A percentile compares a stretch with the other conserved stretches of the same genome.
Evolutionary conservation across 2,797 vertebrate species (phyloP).

Genomic region (Phrynocephalus vlangalii): DNA sequence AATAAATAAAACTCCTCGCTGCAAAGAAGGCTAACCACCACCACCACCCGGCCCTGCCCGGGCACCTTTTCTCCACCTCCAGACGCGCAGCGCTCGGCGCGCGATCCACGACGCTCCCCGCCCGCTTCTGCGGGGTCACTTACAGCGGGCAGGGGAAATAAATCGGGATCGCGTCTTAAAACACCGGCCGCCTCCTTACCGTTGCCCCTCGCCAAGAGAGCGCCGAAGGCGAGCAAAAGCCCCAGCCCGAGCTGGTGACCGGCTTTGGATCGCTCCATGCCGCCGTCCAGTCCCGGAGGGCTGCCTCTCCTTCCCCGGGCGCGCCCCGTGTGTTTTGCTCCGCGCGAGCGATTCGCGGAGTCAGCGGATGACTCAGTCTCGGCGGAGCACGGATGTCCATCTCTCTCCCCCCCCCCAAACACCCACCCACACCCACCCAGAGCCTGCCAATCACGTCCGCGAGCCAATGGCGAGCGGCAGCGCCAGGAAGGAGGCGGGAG

Average conservation of each 20-base stretch:
- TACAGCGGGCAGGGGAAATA: too few relatives aligned
- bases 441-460: conserved; percentile 35
- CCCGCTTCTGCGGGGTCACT: not conserved
- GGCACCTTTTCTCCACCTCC: too few relatives aligned
- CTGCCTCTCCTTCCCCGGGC: not conserved
- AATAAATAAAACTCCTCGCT: too few relatives aligned
- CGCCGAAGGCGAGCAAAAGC: conserved; percentile 28
- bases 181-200: conserved; percentile 59
- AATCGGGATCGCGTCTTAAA: too few relatives aligned
- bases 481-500: not conserved
- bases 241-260: conserved; percentile 37
- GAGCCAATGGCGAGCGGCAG: conserved; percentile 46
- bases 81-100: not conserved
- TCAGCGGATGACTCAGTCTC: conserved; percentile 22
- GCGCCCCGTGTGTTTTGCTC: not conserved
- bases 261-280: conserved; percentile 47
- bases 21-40: too few relatives aligned
- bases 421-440: not conserved
- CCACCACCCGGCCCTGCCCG: too few relatives aligned
- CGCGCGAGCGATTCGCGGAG: not conserved
- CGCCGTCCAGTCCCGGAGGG: not conserved
- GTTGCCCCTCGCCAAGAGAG: conserved; percentile 46
- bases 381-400: not conserved
- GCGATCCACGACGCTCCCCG: not conserved
- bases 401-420: too few relatives aligned